Base-by-base conservation (phyloP, 2,888 invertebrate species). In the Peribatodes rhomboidaria region DNA sequence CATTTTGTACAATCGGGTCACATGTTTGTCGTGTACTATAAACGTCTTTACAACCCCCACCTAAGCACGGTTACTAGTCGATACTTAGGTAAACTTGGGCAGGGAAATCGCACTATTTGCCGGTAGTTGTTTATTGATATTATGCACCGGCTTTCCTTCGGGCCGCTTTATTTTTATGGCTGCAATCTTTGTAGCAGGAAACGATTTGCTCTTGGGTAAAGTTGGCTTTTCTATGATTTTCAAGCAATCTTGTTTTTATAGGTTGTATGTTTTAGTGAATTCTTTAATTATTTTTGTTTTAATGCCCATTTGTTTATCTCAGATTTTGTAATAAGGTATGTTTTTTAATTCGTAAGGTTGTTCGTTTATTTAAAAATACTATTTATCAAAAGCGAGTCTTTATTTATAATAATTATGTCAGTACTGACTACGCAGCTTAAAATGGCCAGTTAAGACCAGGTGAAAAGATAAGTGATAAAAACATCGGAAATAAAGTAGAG, bases 71-170 rank as follows among this genome's bases (percentile, higher is more conserved):
- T 67, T 59, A 60, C 41, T 46, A 55, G 53, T 69, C 72, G 68
- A 78, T 77, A 81, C 81, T 85, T 81, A 82, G 78, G 81, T 79
- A 77, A 82, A 80, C 76, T 79, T 71, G 67, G 66, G 72, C 68
- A 76, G 76, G 78, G 76, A 84, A 85, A 83, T 82, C 75, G 76
- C 67, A 77, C 79, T 84, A 82, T 85, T 84, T 84, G 79, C 75
- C 72, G 71, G 75, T 70, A 69, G 73, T 83, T 82, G 79, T 86
- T 86, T 86, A 84, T 85, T 78, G 83, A 83, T 81, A 85, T 82
- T 83, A 78, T 80, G 69, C 52, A 64, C 49, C 46, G 37, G 57
- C 31, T 61, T 54, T 47, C 49, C 49, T 57, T 58, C 33, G 42
- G 35, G 11, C 35, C 14, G 16, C 6, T 62, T 55, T 57, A 57